A percentile compares a stretch with the other conserved stretches of the same genome.
These are phyloP conservation scores for Channa striata DNA, from an alignment of 2,797 vertebrate species.

Conservation along the genomic window DNA sequence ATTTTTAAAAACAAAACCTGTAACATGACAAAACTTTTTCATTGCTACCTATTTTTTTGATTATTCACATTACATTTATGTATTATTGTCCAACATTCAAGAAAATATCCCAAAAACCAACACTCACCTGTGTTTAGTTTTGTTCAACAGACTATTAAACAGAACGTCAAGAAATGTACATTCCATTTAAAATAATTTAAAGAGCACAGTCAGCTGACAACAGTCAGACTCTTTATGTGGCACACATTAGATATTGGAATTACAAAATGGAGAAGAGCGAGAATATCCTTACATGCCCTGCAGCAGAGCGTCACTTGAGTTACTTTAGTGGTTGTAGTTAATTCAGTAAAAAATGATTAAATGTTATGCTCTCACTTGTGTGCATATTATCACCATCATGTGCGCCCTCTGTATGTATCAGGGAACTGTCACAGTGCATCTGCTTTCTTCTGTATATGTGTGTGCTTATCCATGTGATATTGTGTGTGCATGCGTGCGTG, in stretches of 20 bases:
- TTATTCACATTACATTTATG: too few relatives aligned
- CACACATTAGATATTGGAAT: constrained; percentile 25
- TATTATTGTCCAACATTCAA: too few relatives aligned
- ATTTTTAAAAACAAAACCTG: too few relatives aligned
- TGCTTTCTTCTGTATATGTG: background rate
- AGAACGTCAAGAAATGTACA: too few relatives aligned
- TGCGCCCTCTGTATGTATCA: constrained; percentile 7
- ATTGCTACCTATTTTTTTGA: too few relatives aligned
- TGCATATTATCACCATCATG: background rate
- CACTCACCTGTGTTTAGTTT: background rate
- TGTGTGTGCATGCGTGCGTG: constrained; percentile 20
- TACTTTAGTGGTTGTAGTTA: constrained; percentile 65
- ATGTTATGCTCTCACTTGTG: constrained; percentile 14
- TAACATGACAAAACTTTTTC: background rate
- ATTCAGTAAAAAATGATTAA: constrained; percentile 62
- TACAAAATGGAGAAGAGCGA: constrained; percentile 9
- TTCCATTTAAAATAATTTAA: constrained; percentile 10
- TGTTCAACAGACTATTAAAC: too few relatives aligned
- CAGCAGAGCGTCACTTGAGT: constrained; percentile 45
- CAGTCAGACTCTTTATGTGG: background rate
- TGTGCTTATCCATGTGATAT: background rate
- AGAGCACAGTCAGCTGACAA: background rate
- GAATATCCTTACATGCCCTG: constrained; percentile 21
- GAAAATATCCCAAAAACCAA: too few relatives aligned
- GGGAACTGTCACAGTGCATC: background rate